These are phyloP conservation scores for Hybos culiciformis DNA, from an alignment of 2,888 invertebrate species.

Conservation along the genomic window DNA sequence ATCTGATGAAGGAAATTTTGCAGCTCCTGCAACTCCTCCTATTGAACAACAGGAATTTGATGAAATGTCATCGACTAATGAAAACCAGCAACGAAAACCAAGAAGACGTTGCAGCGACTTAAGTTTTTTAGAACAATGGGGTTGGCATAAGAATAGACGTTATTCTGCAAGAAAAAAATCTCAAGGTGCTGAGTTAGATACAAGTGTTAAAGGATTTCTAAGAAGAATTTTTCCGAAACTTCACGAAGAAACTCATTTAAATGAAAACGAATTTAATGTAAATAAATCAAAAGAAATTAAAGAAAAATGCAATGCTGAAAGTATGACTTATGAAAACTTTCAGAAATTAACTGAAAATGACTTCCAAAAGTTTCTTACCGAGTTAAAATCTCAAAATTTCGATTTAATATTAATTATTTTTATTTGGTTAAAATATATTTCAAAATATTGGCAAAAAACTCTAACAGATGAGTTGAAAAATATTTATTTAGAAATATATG, in stretches of 20 bases:
- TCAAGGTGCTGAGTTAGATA: conserved; percentile 22
- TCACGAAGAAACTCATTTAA: conserved; percentile 12
- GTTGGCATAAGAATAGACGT: conserved; percentile 46
- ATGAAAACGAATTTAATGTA: background rate
- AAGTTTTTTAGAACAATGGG: conserved; percentile 61
- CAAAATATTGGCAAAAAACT: conserved; percentile 19
- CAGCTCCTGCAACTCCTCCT: conserved; percentile 16
- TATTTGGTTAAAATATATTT: conserved; percentile 22
- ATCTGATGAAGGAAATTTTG: conserved; percentile 12
- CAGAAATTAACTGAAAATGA: conserved; percentile 16
- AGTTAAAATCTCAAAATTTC: conserved; percentile 16
- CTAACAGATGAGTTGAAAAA: conserved; percentile 19
- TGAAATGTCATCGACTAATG: conserved; percentile 12
- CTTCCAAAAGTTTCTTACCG: conserved; percentile 19
- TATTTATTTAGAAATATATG: conserved; percentile 20
- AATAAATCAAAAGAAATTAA: conserved; percentile 4
- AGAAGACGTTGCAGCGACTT: conserved; percentile 60
- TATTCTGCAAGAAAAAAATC: conserved; percentile 24
- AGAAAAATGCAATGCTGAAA: background rate
- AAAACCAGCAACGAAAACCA: conserved; percentile 24
- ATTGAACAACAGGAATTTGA: conserved; percentile 12
- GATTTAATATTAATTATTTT: conserved; percentile 21
- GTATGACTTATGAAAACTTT: conserved; percentile 17
- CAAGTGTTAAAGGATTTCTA: conserved; percentile 24
- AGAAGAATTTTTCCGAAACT: conserved; percentile 21